Base-by-base conservation (phyloP, 2,797 vertebrate species). In the Oceanodroma leucorhoa region DNA sequence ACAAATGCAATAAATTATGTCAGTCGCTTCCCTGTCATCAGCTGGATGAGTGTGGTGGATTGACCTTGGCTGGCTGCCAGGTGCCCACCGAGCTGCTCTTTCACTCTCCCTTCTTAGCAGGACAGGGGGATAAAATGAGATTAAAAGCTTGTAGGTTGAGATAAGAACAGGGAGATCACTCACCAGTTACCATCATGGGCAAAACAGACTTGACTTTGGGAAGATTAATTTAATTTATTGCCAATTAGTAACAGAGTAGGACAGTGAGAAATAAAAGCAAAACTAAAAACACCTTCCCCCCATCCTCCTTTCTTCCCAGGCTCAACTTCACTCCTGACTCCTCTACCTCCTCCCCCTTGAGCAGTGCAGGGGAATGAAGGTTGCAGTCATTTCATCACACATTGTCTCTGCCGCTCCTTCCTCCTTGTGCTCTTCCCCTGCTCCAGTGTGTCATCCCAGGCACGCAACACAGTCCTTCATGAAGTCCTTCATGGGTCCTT, bases 351-450 rank as follows among this genome's bases (percentile, higher is more conserved):
- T 53, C 8, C 15, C 24, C 5, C 34, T 69, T 2, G 2, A 61
- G 38, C 55, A 45, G 11, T 1, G 0, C 55, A 41, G 46, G 5
- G 12, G 13, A 84, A 30, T 17, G 22, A 4, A 24, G 4, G 3
- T 2, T 75, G 9, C 1, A 0, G 22, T 50, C 24, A 79, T 7
- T 32, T 75, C 36, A 55, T 29, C 32, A 24, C 14, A 29, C 0
- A 2, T 18, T 78, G 7, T 43, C 32, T 61, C 40, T 72, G 21
- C 15, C 1, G 0, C 10, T 85, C 13, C 32, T 61, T 79, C 46
- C 38, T 54, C 67, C 41, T 54, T 16, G 48, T 0, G 0, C 36
- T 36, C 41, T 54, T 79, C 24, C 29, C 12, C 32, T 73, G 46
- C 27, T 54, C 40, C 34, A 29, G 3, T 0, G 0, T 9, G 23